Evolutionary conservation across 2,888 invertebrate species (phyloP).

Genomic region (Lepeophtheirus nordmannii): DNA sequence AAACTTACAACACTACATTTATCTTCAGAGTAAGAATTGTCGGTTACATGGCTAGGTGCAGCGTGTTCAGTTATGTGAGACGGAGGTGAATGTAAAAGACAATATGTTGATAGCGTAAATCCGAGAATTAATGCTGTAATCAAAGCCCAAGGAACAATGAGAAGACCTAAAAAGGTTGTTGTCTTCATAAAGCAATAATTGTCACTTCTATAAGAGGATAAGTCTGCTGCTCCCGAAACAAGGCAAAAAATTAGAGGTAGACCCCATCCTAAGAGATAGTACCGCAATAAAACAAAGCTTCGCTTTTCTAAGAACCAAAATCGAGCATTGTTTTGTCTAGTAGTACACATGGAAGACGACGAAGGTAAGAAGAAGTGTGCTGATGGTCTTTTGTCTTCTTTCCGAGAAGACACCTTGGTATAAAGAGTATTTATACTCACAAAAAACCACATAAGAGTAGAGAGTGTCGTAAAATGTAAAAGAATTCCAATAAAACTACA

Average conservation of each 20-base stretch:
- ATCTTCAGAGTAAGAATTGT: background rate
- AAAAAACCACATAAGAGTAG: conserved; percentile 13
- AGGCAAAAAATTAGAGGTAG: background rate
- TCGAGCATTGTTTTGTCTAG: background rate
- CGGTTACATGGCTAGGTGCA: background rate
- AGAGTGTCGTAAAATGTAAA: conserved; percentile 5
- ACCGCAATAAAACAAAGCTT: background rate
- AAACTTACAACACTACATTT: background rate
- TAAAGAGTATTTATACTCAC: conserved; percentile 7
- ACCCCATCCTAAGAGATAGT: conserved; percentile 2
- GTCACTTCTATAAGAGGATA: background rate
- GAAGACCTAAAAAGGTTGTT: conserved; percentile 3
- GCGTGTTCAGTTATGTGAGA: conserved; percentile 1
- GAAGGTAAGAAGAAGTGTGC: background rate
- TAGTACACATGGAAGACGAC: background rate
- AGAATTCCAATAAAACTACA: conserved; percentile 4
- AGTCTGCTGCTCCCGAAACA: background rate
- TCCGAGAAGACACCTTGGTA: background rate
- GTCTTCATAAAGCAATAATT: background rate
- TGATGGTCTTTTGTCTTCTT: conserved; percentile 6
- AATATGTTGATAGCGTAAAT: conserved; percentile 7
- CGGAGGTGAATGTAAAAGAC: conserved; percentile 4
- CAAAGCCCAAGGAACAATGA: conserved; percentile 9
- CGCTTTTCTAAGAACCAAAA: background rate
- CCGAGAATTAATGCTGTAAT: conserved; percentile 5